Percentiles rank a stretch among this genome's conserved stretches.
Conservation (phyloP, 2,797 vertebrate species). For the Aulostomus chinensis region DNA sequence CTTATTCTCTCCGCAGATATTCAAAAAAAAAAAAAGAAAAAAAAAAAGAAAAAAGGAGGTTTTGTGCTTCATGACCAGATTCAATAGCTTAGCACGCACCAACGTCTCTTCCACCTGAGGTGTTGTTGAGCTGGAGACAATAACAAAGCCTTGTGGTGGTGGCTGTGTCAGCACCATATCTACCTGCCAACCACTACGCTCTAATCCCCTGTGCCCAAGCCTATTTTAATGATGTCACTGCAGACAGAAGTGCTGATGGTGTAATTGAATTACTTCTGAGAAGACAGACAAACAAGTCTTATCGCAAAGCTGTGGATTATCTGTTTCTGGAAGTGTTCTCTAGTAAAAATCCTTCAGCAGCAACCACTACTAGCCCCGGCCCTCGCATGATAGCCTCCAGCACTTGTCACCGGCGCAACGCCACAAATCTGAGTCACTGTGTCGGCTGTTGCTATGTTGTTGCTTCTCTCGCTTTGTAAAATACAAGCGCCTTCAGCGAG, state of each 20-base stretch:
- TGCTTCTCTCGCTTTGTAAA: conserved; percentile 4
- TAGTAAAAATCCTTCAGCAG: conserved; percentile 8
- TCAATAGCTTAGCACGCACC: no score
- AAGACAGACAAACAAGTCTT: conserved; percentile 41
- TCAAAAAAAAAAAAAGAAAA: no score
- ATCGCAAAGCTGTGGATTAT: conserved; percentile 8
- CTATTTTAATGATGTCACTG: conserved; percentile 61
- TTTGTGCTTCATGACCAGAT: no score
- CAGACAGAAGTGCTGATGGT: conserved; percentile 51
- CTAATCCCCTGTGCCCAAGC: conserved; percentile 55
- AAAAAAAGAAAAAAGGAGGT: no score
- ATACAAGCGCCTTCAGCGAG: no score
- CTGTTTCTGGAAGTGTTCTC: conserved; percentile 9
- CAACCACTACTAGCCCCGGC: neutral
- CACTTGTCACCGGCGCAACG: neutral
- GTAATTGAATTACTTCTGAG: conserved; percentile 57
- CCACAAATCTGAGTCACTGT: neutral
- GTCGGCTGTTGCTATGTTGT: conserved; percentile 12
- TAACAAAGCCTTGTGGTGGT: conserved; percentile 27
- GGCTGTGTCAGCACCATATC: conserved; percentile 45
- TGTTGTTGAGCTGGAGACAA: conserved; percentile 21
- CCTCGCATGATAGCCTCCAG: neutral
- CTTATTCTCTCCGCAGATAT: no score
- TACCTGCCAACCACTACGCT: conserved; percentile 25
- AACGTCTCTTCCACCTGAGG: no score